Conservation (phyloP, 2,888 invertebrate genomes). For the Sesia apiformis region DNA sequence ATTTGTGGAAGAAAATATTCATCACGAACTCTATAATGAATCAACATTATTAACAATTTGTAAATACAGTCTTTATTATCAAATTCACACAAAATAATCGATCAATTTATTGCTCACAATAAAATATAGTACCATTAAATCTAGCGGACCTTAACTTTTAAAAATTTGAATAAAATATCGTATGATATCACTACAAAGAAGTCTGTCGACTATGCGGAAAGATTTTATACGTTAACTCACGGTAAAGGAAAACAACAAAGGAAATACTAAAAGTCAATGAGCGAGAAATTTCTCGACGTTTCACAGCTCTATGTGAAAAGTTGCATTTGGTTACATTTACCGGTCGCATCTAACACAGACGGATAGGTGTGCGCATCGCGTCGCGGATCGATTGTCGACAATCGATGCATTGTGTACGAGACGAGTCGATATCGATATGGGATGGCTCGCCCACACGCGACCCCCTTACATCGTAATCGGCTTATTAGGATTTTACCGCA, state of each 20-base stretch:
- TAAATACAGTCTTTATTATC: too few species aligned
- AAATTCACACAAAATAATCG: too few species aligned
- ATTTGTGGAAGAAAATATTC: too few species aligned
- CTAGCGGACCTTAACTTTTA: too few species aligned
- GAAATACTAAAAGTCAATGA: background rate
- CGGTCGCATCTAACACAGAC: conserved; percentile 6
- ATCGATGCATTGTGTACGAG: conserved; percentile 46
- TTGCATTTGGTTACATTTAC: conserved; percentile 3
- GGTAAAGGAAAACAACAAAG: background rate
- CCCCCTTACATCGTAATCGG: conserved; percentile 62
- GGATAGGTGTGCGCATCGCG: conserved; percentile 15
- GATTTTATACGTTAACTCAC: too few species aligned
- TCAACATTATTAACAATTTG: too few species aligned
- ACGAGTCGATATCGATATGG: conserved; percentile 42
- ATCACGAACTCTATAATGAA: too few species aligned
- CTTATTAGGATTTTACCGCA: conserved; percentile 64
- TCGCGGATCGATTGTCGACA: conserved; percentile 52
- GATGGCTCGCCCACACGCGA: conserved; percentile 47
- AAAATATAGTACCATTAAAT: too few species aligned
- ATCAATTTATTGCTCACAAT: too few species aligned
- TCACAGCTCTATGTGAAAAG: conserved; percentile 5
- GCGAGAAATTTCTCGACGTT: background rate
- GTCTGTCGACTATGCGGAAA: too few species aligned
- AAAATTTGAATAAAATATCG: too few species aligned
- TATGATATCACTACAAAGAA: too few species aligned